A percentile compares a stretch with the other conserved stretches of the same genome.
Evolutionary conservation across 2,113 vertebrate genomes (phyloP).

Genomic region (Conger conger): DNA sequence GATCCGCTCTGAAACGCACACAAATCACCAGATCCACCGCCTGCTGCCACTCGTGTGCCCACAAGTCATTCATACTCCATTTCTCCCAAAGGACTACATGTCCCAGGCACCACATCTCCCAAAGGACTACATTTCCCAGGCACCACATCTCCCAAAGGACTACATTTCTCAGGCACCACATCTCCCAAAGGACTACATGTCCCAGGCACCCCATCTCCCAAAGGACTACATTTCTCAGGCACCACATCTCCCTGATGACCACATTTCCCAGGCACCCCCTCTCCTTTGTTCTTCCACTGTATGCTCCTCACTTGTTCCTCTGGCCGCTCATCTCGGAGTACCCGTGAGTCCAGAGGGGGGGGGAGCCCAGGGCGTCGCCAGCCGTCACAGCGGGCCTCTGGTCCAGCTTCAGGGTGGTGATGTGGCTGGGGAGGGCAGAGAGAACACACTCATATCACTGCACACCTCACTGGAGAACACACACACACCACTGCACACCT

Average conservation of each 20-base stretch:
- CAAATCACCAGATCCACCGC: not conserved
- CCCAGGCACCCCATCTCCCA: not conserved
- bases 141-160: no score
- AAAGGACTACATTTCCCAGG: no score
- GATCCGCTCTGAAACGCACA: slow-evolving; percentile 1
- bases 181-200: slow-evolving; percentile 43
- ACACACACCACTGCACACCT: not conserved
- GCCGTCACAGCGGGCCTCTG: slow-evolving; percentile 75
- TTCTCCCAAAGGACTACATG: no score
- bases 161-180: slow-evolving; percentile 29
- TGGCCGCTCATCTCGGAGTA: slow-evolving; percentile 92
- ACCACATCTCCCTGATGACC: slow-evolving; percentile 65
- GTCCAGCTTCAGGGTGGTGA: slow-evolving; percentile 91
- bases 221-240: no score
- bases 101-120: no score
- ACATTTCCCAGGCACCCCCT: slow-evolving; percentile 31
- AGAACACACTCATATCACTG: not conserved
- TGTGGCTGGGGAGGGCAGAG: slow-evolving; percentile 72
- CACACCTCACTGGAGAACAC: no score
- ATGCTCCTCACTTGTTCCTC: slow-evolving; percentile 87
- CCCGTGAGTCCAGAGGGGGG: slow-evolving; percentile 85
- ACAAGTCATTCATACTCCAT: not conserved
- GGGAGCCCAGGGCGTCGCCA: slow-evolving; percentile 69
- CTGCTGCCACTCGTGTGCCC: not conserved
- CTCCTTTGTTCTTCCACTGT: slow-evolving; percentile 52